These are phyloP conservation scores for Eristalis intricaria DNA, from an alignment of 2,888 invertebrate genomes.

Conservation along the genomic window DNA sequence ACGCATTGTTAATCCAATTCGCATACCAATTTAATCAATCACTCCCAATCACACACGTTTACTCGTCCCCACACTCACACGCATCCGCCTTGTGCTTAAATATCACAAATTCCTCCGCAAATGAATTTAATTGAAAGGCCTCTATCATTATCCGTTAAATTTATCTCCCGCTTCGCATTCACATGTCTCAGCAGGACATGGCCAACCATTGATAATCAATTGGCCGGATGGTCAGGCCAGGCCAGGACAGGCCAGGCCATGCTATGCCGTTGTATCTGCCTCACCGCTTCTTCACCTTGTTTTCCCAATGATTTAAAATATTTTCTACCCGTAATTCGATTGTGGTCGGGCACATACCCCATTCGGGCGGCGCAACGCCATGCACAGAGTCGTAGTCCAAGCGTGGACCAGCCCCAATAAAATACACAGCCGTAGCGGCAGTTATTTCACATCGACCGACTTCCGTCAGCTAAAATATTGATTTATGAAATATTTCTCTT, in stretches of 20 bases:
- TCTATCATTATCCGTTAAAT: constrained; percentile 55
- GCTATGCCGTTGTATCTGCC: not conserved
- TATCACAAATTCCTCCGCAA: constrained; percentile 37
- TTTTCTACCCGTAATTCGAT: constrained; percentile 45
- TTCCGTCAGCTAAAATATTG: constrained; percentile 36
- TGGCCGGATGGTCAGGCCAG: constrained; percentile 28
- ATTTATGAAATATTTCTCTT: constrained; percentile 32
- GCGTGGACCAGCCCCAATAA: not conserved
- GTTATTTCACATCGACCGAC: constrained; percentile 14
- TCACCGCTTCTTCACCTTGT: constrained; percentile 8
- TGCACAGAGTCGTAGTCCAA: constrained; percentile 11
- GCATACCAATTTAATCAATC: not conserved
- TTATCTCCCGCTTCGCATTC: constrained; percentile 53
- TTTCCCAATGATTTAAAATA: constrained; percentile 45
- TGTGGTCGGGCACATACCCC: constrained; percentile 36
- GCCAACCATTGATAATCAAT: constrained; percentile 59
- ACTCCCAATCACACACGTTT: constrained; percentile 17
- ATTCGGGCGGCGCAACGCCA: constrained; percentile 42
- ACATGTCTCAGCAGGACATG: constrained; percentile 39
- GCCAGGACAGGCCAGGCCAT: constrained; percentile 2
- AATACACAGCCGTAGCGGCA: constrained; percentile 1
- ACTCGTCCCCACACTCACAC: not conserved
- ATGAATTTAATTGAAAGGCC: constrained; percentile 62
- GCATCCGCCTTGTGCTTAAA: not conserved
- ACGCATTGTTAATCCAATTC: constrained; percentile 41